Base-by-base conservation (phyloP, 2,797 vertebrate species). In the Dermochelys coriacea region DNA sequence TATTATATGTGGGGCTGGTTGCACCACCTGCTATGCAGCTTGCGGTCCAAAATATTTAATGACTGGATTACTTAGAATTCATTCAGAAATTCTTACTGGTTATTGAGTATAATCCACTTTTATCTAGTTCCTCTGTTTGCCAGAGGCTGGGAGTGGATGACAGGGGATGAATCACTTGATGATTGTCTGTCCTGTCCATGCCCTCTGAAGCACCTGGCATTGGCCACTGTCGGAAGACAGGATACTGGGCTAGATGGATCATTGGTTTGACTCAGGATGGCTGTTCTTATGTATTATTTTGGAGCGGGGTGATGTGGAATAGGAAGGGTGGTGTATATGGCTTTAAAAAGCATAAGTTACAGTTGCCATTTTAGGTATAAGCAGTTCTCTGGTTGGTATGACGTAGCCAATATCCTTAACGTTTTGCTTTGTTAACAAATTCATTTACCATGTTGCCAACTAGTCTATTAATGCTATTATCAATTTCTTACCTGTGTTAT, bases 341-440 rank as follows among this genome's bases (percentile, higher is more conserved):
- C 51, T 86, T 52, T 49, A 64, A 18, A 87, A 50, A 81, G 54
- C 37, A 19, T 81, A 50, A 47, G 81, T 87, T 93, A 3, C 37
- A 55, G 23, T 91, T 82, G 47, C n/a, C 64, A 86, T 95, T 75
- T 41, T 51, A 61, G n/a, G 84, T 85, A 6, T 51, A 37, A 1
- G 0, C 57, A 16, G 77, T 6, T 90, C 50, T 34, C 11, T 68
- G 68, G 23, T 52, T 84, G 37, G 49, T 91, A 49, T 51, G 80
- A 71, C 59, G 31, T 78, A 16, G 49, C n/a, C 54, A 64, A 12
- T 19, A 80, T 55, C 75, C 19, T 34, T 78, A 64, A 34, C 45
- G 27, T 74, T 88, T 81, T 91, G 55, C 52, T 89, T 91, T 85
- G 47, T 90, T 95, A 81, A 64, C 45, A 90, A 47, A 45, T 91